A percentile compares a stretch with the other conserved stretches of the same genome.
Conservation (phyloP, 2,113 vertebrate genomes). For the Sapajus apella region DNA sequence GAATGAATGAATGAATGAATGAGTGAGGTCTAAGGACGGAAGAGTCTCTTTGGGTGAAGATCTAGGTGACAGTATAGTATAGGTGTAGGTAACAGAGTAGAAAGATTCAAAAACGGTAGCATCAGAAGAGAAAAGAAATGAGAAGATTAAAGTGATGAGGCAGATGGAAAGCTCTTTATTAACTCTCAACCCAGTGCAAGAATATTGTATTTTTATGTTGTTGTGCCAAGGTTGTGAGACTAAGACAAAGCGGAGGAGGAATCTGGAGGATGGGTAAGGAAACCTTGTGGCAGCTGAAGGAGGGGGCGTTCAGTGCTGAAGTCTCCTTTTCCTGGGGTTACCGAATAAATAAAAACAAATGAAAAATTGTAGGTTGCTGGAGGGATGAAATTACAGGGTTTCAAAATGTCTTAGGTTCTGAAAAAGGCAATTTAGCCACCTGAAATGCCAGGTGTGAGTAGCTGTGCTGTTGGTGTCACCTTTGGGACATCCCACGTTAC, state of each 20-base stretch:
- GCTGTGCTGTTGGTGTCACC: not conserved
- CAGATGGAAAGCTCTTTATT: fast-evolving
- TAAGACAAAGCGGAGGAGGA: not conserved
- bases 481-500: not conserved
- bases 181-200: not conserved
- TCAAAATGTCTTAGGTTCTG: not conserved
- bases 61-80: not conserved
- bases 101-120: not conserved
- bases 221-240: not conserved
- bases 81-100: not conserved
- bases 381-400: conserved; percentile 64
- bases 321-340: not conserved
- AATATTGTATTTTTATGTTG: no score
- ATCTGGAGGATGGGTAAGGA: fast-evolving
- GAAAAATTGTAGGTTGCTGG: conserved; percentile 53
- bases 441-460: not conserved
- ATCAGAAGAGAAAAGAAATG: not conserved
- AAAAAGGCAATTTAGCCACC: conserved; percentile 40
- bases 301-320: fast-evolving
- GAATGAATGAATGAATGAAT: no score
- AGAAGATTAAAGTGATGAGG: not conserved
- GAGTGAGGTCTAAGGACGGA: no score
- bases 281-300: fast-evolving
- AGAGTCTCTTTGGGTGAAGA: not conserved
- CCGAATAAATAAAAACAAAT: conserved; percentile 64